phyloP scores from a whole-genome alignment of 2,113 vertebrate genomes.

The Phyllopteryx taeniolatus region DNA sequence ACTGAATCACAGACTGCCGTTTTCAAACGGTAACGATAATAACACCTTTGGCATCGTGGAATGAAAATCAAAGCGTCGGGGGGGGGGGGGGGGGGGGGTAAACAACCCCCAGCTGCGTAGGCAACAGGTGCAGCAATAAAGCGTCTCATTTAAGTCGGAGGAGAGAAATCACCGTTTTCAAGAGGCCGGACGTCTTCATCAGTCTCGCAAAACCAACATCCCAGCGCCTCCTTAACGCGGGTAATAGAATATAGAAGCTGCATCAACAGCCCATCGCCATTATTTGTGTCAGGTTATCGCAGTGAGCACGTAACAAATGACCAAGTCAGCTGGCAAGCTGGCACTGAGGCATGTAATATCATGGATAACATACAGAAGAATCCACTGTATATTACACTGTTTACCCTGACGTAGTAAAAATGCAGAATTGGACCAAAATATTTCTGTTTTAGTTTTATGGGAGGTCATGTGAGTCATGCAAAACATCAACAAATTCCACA shows the following conservation, averaged over 20 bases:
- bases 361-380: not conserved
- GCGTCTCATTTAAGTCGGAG: slow-evolving; percentile 1
- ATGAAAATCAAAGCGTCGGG: slow-evolving; percentile 2
- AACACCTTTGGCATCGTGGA: not conserved
- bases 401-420: too few relatives aligned
- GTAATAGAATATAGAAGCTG: slow-evolving; percentile 33
- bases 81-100: not conserved
- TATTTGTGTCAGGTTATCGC: slow-evolving; percentile 10
- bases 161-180: slow-evolving; percentile 16
- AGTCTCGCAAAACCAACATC: slow-evolving; percentile 7
- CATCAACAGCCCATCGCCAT: slow-evolving; percentile 21
- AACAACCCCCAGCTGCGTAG: slow-evolving; percentile 9
- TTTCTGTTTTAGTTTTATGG: too few relatives aligned
- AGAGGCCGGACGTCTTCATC: slow-evolving; percentile 19
- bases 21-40: slow-evolving; percentile 1
- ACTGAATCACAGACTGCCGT: not conserved
- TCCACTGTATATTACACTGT: too few relatives aligned
- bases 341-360: not conserved
- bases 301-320: slow-evolving; percentile 29
- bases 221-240: slow-evolving; percentile 14
- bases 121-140: slow-evolving; percentile 8
- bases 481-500: slow-evolving; percentile 7
- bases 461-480: too few relatives aligned
- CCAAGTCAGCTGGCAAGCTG: not conserved
- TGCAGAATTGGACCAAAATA: too few relatives aligned